Evolutionary conservation across 2,797 vertebrate genomes (phyloP), one percentile per base, ranked within the genome.

Genomic region (Centroberyx gerrardi): DNA sequence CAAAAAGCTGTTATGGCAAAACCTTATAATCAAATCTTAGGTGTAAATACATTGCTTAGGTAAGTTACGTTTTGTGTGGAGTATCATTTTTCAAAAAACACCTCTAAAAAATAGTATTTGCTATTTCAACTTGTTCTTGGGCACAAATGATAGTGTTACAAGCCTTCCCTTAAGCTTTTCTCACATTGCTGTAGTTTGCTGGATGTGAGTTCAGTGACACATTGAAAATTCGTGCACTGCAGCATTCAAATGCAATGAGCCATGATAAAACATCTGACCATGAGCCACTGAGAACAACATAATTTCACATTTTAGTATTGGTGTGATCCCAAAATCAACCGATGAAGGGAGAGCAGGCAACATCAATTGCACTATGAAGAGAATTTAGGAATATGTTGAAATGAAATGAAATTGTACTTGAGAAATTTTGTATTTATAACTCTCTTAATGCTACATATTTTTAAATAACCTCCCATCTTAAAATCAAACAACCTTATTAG

Each of bases 11-110:
- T 72, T 72, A 87, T 72, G 68, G 89, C 82, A 84, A 66, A 89
- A 89, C 72, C 64, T 81, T 90, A 79, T 86, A 75, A 87, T 90
- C 82, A 79, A 82, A 88, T 82, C 81, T 77, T 88, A 92, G 83
- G 68, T 95, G 94, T 95, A 95, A 93, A 94, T 94, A 94, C 78
- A 86, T 90, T 90, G 85, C 88, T 87, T 93, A 91, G 90, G 75
- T 93, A 90, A 90, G 88, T 92, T 92, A 87, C 83, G 87, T 93
- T 93, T 93, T 86, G 90, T 95, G 93, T 94, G 93, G 85, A 88
- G 85, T 92, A 90, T 91, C 82, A 80, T 79, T 93, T 92, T 92
- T 74, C 68, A 83, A 87, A 80, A 74, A 82, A 49, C 74, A 85
- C 78, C 74, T 89, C 72, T 88, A 36, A 80, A 76, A 84, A 84